Evolutionary conservation across 2,797 vertebrate genomes (phyloP).

Genomic region (Darevskia nairensis): DNA sequence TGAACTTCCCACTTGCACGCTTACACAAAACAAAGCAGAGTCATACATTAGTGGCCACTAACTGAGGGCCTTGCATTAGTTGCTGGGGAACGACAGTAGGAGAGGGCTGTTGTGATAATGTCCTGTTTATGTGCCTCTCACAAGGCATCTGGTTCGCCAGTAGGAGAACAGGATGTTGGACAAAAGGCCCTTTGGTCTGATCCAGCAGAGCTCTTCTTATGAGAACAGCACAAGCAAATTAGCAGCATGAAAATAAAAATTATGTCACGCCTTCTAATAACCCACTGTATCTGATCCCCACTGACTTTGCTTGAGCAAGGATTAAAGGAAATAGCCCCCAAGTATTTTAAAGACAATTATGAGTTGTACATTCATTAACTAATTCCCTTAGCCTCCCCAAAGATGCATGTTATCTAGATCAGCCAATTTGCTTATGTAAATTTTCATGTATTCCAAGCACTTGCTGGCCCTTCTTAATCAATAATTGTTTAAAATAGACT

Average conservation of each 20-base stretch:
- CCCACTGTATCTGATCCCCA: background rate
- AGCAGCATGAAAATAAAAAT: background rate
- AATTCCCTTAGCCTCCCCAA: slow-evolving; percentile 40
- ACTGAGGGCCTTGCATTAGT: no score
- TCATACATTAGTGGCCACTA: no score
- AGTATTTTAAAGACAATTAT: slow-evolving; percentile 41
- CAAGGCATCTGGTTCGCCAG: background rate
- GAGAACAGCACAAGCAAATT: background rate
- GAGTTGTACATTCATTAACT: slow-evolving; percentile 49
- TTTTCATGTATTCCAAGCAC: slow-evolving; percentile 5
- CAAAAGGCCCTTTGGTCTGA: no score
- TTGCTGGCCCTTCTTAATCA: slow-evolving; percentile 36
- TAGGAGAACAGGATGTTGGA: background rate
- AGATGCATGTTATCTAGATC: slow-evolving; percentile 22
- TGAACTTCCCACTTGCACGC: background rate
- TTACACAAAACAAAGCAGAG: background rate
- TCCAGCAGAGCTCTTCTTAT: no score
- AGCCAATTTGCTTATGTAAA: slow-evolving; percentile 39
- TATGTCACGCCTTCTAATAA: background rate
- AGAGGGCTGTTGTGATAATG: no score
- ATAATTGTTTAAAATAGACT: slow-evolving; percentile 16
- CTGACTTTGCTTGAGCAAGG: background rate
- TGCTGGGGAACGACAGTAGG: no score
- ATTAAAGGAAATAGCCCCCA: slow-evolving; percentile 21
- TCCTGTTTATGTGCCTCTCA: no score